Evolutionary conservation across 2,797 vertebrate genomes (phyloP).

Genomic region (Chromis chromis): DNA sequence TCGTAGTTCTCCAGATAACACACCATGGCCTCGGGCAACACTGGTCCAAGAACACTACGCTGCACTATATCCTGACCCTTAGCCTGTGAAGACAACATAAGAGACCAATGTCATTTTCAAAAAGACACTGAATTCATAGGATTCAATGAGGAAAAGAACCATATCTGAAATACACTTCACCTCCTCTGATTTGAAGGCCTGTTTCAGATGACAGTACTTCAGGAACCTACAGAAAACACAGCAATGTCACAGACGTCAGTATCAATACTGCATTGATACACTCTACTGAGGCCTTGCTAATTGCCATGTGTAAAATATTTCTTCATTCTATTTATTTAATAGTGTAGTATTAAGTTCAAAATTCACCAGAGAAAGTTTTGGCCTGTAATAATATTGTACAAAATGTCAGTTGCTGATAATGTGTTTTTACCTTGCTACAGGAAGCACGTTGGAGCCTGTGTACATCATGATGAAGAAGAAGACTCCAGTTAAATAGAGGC

Average conservation of each 20-base stretch:
- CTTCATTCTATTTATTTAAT: no score
- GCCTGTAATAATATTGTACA: background rate
- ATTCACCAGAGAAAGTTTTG: background rate
- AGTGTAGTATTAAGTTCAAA: background rate
- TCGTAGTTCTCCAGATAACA: constrained; percentile 99
- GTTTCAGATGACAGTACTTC: constrained; percentile 97
- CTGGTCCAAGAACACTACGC: constrained; percentile 95
- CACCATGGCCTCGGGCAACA: constrained; percentile 98
- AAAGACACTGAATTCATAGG: background rate
- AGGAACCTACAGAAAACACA: constrained; percentile 88
- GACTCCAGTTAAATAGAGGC: constrained; percentile 95
- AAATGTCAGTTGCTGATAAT: background rate
- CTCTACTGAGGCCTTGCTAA: no score
- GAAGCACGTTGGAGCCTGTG: constrained; percentile 98
- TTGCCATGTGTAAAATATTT: background rate
- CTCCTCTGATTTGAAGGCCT: constrained; percentile 99
- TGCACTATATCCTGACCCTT: constrained; percentile 97
- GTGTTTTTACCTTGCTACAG: constrained; percentile 92
- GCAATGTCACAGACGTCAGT: background rate
- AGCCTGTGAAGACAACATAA: constrained; percentile 79
- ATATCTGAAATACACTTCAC: constrained; percentile 71
- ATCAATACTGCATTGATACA: background rate
- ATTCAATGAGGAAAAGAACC: background rate
- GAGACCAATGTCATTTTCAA: constrained; percentile 2
- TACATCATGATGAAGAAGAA: constrained; percentile 99